Base-by-base conservation (phyloP, 2,888 invertebrate genomes). In the Sepioteuthis lessoniana region DNA sequence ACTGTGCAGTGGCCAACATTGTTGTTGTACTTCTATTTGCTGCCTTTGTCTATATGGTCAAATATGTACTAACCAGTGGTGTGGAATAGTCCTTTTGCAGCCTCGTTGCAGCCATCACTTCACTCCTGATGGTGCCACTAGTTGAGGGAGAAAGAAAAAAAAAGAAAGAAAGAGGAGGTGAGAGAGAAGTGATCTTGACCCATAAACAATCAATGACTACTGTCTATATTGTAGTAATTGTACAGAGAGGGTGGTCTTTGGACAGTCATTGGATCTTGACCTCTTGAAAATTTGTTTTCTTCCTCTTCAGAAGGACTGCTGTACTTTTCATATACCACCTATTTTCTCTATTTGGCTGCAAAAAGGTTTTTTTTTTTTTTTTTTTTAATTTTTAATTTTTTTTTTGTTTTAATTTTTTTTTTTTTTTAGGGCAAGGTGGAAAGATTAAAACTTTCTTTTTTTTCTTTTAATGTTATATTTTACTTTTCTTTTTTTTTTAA, bases 21-120 rank as follows among this genome's bases (percentile, higher is more conserved):
- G 98, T 98, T 97, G 98, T 99, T 96, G 98, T 99, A 95, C 98
- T 99, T 95, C 98, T 99, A 95, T 98, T 99, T 97, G 98, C 98
- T 95, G 98, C 98, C 95, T 99, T 99, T 97, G 99, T 99, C 93
- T 98, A 98, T 97, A 98, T 98, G 97, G 99, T 99, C 95, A 99
- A 99, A 98, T 99, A 98, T 97, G 99, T 99, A 95, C 95, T 97
- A 55, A 95, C 95, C 93, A 96, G 96, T 94, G 95, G 96, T 42
- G 96, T 96, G 42, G 97, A 97, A 94, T 96, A 95, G 76, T n/a
- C 31, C 13, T 31, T 76, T 76, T 31, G 76, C 94, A n/a, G 90
- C 60, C 21, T 35, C 19, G 19, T 47, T 47, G 50, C 7, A 93
- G 46, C 46, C 31, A 10, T 42, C 50, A 19, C 42, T 47, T 50